Evolutionary conservation across 2,888 invertebrate genomes (phyloP).

Genomic region (Nineta flava): DNA sequence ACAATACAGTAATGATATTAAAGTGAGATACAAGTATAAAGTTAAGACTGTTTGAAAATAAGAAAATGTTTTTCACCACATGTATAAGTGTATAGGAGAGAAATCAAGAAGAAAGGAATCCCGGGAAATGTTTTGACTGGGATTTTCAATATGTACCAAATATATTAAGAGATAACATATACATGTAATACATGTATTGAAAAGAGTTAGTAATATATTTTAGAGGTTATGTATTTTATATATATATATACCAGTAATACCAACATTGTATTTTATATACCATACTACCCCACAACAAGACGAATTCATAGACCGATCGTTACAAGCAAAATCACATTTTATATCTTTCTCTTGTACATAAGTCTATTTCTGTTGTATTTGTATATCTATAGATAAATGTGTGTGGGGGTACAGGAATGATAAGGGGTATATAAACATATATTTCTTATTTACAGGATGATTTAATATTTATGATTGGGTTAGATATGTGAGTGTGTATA

Average conservation of each 20-base stretch:
- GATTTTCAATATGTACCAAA: not conserved
- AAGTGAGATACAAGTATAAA: no score
- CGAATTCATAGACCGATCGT: not conserved
- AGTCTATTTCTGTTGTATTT: not conserved
- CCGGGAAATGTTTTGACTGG: not conserved
- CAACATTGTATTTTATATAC: no score
- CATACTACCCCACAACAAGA: not conserved
- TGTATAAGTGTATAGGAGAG: no score
- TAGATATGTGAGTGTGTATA: no score
- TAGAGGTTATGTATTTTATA: not conserved
- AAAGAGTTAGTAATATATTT: not conserved
- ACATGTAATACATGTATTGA: not conserved
- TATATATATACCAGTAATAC: not conserved
- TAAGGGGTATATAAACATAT: no score
- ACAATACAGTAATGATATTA: no score
- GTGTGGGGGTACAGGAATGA: no score
- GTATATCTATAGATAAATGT: not conserved
- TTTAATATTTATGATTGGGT: no score
- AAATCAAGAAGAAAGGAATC: not conserved
- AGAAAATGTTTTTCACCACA: no score
- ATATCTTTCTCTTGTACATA: not conserved
- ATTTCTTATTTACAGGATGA: no score
- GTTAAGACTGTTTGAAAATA: no score
- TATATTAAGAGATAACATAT: not conserved
- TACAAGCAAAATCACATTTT: not conserved